Evolutionary conservation across 2,113 vertebrate species (phyloP), one percentile per base, ranked within the genome.

Genomic region (Nyctereutes procyonoides): DNA sequence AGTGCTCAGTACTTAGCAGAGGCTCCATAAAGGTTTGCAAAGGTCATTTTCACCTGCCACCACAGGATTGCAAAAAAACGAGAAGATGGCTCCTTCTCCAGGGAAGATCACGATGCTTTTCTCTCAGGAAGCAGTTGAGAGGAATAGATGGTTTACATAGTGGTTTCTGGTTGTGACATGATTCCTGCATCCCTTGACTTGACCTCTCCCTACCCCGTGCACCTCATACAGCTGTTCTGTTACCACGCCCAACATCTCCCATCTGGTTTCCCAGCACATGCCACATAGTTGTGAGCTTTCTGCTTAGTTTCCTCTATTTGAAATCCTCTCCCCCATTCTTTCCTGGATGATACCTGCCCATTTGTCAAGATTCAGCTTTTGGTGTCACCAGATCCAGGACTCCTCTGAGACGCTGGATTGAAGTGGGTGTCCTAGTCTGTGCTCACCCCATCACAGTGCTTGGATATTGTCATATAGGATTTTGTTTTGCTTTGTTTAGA

Each of bases 81-180:
- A 38, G 60, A 10, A n/a, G 15, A 60, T 79, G 5, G 0, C n/a
- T 85, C 55, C 17, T 84, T 96, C 22, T 85, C 60, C 67, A 88
- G 32, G 53, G 53, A 92, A 87, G n/a, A 20, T 26, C 10, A 32
- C 56, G 51, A 90, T 26, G 1, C 20, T 93, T 26, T 84, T 81
- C 24, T 77, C 43, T 93, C 76, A 92, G 71, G 80, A 93, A 86
- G 58, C 13, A 56, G 28, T 84, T 92, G 62, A 19, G 30, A 95
- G 6, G 35, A 88, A 32, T 15, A 77, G 15, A 17, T 53, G 10
- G 32, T 76, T 96, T 38, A 58, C 14, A 7, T 67, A 55, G 24
- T 28, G 13, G 1, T 51, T 92, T 38, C 38, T 83, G 38, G 8
- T 77, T 65, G 51, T 60, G 67, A 56, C 15, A 13, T 81, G 88